These are phyloP conservation scores for Eupithecia pulchellata DNA, from an alignment of 2,888 invertebrate species.

Conservation along the genomic window DNA sequence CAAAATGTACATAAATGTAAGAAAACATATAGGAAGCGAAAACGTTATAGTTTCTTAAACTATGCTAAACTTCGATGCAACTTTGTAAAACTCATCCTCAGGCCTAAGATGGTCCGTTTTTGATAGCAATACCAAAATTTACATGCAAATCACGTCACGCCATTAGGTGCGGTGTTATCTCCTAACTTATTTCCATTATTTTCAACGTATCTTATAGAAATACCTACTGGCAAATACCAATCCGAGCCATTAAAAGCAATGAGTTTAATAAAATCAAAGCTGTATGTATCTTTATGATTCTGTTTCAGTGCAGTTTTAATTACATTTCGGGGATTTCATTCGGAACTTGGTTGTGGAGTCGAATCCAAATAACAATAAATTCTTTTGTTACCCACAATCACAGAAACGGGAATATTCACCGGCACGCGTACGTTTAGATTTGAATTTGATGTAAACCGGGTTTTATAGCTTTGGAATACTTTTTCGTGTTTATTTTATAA, in stretches of 20 bases:
- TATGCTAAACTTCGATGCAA: too few species aligned
- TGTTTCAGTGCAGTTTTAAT: conserved; percentile 12
- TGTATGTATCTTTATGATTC: too few species aligned
- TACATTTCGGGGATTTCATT: conserved; percentile 16
- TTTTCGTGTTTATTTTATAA: conserved; percentile 23
- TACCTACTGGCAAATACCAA: not conserved
- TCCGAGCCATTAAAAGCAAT: not conserved
- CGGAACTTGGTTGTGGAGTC: conserved; percentile 4
- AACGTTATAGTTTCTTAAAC: too few species aligned
- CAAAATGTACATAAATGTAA: too few species aligned
- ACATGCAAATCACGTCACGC: too few species aligned
- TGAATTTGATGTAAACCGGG: conserved; percentile 27
- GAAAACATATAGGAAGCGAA: too few species aligned
- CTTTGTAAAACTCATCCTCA: too few species aligned
- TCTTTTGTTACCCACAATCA: conserved; percentile 30
- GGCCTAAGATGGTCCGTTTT: too few species aligned
- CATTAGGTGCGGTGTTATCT: too few species aligned
- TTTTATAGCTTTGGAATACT: conserved; percentile 26
- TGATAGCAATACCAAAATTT: too few species aligned
- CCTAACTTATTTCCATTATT: not conserved
- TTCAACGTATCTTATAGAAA: not conserved
- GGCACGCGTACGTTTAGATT: conserved; percentile 32
- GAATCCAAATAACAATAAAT: conserved; percentile 30
- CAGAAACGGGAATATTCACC: conserved; percentile 29
- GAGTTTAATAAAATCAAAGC: too few species aligned